These are phyloP conservation scores for Amblyteles armatorius DNA, from an alignment of 2,888 invertebrate genomes.

Conservation along the genomic window DNA sequence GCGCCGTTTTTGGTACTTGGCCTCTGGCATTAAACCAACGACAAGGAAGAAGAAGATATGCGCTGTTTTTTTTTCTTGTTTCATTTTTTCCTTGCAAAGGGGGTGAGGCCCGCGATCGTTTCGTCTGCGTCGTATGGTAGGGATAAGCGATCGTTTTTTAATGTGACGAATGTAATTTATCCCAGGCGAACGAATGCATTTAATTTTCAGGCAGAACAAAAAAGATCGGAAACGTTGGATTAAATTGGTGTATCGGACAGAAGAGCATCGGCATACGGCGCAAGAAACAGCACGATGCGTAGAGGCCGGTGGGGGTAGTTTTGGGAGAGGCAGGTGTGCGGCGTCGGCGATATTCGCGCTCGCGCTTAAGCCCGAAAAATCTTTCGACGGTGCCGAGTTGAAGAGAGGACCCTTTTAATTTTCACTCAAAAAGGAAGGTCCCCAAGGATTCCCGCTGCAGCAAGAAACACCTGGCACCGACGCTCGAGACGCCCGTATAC, in stretches of 20 bases:
- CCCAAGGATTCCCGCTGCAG: conserved; percentile 55
- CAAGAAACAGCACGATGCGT: conserved; percentile 32
- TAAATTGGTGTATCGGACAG: conserved; percentile 39
- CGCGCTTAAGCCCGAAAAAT: conserved; percentile 27
- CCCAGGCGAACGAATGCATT: conserved; percentile 15
- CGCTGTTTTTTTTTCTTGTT: not conserved
- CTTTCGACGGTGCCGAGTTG: conserved; percentile 21
- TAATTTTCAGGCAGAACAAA: conserved; percentile 17
- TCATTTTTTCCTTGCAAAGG: not conserved
- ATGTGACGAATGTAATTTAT: not conserved
- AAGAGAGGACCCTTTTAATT: conserved; percentile 61
- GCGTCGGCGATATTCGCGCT: conserved; percentile 57
- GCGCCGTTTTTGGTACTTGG: too few relatives aligned
- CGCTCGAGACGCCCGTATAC: not conserved
- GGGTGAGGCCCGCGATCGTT: not conserved
- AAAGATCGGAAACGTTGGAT: conserved; percentile 18
- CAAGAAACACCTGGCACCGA: conserved; percentile 68
- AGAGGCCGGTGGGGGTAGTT: conserved; percentile 61
- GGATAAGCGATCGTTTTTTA: not conserved
- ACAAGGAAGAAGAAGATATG: too few relatives aligned
- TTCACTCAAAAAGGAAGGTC: conserved; percentile 64
- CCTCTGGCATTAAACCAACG: too few relatives aligned
- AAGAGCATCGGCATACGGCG: conserved; percentile 31
- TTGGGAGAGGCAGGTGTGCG: conserved; percentile 69
- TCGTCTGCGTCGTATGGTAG: not conserved